Evolutionary conservation across 2,797 vertebrate genomes (phyloP).

Genomic region (Myotis vivesi): DNA sequence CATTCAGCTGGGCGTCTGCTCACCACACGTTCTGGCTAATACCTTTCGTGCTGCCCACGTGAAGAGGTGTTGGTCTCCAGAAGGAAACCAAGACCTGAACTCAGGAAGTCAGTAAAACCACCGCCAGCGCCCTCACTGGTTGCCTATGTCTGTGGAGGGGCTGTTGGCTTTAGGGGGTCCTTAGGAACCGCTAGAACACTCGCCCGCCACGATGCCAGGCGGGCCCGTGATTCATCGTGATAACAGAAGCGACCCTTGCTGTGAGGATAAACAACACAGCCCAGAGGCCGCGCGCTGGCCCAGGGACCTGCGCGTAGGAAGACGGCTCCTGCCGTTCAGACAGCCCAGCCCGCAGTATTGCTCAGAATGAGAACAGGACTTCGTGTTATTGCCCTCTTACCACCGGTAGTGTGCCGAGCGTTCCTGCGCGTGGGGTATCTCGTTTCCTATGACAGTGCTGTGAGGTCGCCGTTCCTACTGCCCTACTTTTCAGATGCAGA

Average conservation of each 20-base stretch:
- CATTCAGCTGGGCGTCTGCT: background rate
- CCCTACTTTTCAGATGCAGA: background rate
- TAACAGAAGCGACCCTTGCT: background rate
- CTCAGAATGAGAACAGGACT: background rate
- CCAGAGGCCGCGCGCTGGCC: accelerated
- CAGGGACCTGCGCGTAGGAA: background rate
- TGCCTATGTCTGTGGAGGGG: background rate
- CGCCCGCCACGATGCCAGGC: background rate
- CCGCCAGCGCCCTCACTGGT: background rate
- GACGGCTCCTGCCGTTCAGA: background rate
- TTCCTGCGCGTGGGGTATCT: background rate
- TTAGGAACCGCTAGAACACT: background rate
- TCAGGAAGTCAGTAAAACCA: background rate
- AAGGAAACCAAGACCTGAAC: background rate
- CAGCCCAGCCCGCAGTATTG: background rate
- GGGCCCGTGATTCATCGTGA: background rate
- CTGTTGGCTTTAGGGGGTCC: background rate
- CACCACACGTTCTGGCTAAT: background rate
- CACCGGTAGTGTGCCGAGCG: background rate
- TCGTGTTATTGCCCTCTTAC: background rate
- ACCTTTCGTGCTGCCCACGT: background rate
- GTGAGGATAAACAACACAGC: background rate
- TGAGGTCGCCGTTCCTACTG: background rate
- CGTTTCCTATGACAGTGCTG: background rate
- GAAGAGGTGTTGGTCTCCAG: background rate